These are phyloP conservation scores for Conomelus anceps DNA, from an alignment of 2,888 invertebrate species.

Conservation along the genomic window DNA sequence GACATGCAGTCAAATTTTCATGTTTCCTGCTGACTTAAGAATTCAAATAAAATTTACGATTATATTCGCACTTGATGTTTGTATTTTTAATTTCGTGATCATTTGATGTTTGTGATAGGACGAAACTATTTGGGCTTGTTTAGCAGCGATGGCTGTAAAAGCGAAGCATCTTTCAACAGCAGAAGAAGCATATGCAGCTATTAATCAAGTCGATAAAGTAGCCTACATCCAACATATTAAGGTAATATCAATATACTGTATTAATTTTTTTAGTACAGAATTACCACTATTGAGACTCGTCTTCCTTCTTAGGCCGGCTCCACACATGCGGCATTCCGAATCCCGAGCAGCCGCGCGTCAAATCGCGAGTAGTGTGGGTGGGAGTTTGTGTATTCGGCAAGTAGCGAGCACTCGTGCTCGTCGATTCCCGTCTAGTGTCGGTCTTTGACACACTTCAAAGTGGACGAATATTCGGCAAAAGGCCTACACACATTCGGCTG, in stretches of 20 bases:
- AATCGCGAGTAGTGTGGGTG: too few relatives aligned
- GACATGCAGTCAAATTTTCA: background rate
- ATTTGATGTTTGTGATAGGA: conserved; percentile 40
- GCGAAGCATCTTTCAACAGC: conserved; percentile 80
- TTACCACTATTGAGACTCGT: background rate
- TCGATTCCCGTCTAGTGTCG: too few relatives aligned
- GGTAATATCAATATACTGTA: conserved; percentile 44
- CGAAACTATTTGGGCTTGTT: conserved; percentile 79
- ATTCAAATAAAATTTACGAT: background rate
- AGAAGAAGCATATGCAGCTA: conserved; percentile 90
- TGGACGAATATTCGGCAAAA: too few relatives aligned
- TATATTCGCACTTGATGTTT: background rate
- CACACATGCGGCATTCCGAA: too few relatives aligned
- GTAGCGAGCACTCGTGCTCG: too few relatives aligned
- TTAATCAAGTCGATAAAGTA: conserved; percentile 81
- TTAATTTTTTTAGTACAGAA: background rate
- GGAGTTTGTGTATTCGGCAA: too few relatives aligned
- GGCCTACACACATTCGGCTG: too few relatives aligned
- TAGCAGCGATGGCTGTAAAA: conserved; percentile 86
- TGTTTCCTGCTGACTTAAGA: background rate
- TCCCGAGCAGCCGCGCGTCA: too few relatives aligned
- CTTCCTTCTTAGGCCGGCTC: too few relatives aligned
- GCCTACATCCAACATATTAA: conserved; percentile 75
- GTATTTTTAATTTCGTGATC: background rate
- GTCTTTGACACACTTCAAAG: too few relatives aligned